phyloP scores from a whole-genome alignment of 2,113 vertebrate species.

The Salminus brasiliensis region DNA sequence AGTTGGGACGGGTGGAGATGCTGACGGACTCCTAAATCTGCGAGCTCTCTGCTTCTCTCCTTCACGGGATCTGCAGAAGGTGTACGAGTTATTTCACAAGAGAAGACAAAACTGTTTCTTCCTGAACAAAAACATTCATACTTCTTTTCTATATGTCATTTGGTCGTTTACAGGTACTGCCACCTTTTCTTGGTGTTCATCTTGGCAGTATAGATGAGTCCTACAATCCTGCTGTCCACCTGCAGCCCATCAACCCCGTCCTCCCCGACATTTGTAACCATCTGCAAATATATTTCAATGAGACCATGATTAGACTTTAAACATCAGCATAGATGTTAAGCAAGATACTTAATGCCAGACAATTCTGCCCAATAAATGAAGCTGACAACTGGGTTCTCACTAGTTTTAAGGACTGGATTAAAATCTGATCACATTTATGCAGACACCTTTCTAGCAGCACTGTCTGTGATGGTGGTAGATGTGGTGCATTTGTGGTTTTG shows the following conservation, averaged over 20 bases:
- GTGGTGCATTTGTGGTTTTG: no score
- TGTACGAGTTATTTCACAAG: background rate
- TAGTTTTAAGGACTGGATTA: no score
- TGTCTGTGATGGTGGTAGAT: no score
- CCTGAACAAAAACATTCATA: background rate
- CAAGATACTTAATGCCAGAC: no score
- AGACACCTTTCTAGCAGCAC: background rate
- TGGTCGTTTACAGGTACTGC: background rate
- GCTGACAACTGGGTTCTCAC: no score
- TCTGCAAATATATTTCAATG: constrained; percentile 62
- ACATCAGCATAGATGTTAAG: no score
- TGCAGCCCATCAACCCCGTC: constrained; percentile 64
- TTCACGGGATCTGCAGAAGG: background rate
- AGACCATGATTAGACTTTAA: background rate
- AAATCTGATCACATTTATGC: no score
- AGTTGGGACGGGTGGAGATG: background rate
- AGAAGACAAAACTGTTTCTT: rapidly evolving
- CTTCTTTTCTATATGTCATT: no score
- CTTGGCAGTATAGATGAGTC: constrained; percentile 72
- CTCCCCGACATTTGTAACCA: constrained; percentile 61
- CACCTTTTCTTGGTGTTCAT: constrained; percentile 70
- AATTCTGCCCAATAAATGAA: no score
- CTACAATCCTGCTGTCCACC: constrained; percentile 72
- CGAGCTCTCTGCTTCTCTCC: background rate
- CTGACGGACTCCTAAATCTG: background rate